These are phyloP conservation scores for Orgyia antiqua DNA, from an alignment of 2,888 invertebrate genomes.

Conservation along the genomic window DNA sequence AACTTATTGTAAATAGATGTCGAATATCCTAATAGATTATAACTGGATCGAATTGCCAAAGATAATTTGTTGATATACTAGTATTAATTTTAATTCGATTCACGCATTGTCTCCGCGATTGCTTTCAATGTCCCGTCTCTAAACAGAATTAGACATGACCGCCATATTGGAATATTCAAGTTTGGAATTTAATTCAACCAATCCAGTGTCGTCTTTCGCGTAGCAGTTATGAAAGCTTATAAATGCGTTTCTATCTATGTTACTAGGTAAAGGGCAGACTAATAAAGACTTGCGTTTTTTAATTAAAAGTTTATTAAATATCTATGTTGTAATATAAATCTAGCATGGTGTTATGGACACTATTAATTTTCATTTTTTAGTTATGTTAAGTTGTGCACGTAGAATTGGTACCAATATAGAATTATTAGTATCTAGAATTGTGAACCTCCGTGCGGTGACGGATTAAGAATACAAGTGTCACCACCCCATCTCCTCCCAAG, in stretches of 20 bases:
- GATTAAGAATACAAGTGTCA: too few relatives aligned
- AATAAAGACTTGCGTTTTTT: slow-evolving; percentile 5
- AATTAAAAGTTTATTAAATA: not conserved
- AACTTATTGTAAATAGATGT: slow-evolving; percentile 25
- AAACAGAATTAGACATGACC: slow-evolving; percentile 36
- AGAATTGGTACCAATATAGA: too few relatives aligned
- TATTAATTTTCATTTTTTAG: too few relatives aligned
- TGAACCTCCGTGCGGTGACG: too few relatives aligned
- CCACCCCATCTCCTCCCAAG: too few relatives aligned
- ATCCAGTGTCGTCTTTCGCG: slow-evolving; percentile 28
- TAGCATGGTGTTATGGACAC: slow-evolving; percentile 10
- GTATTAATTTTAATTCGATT: slow-evolving; percentile 47
- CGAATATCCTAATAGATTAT: slow-evolving; percentile 21
- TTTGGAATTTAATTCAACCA: slow-evolving; percentile 27
- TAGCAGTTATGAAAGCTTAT: slow-evolving; percentile 36
- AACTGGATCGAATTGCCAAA: slow-evolving; percentile 20
- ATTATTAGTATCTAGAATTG: too few relatives aligned
- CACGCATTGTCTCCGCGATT: slow-evolving; percentile 49
- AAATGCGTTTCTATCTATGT: slow-evolving; percentile 47
- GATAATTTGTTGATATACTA: slow-evolving; percentile 22
- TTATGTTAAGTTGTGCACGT: too few relatives aligned
- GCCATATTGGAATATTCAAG: slow-evolving; percentile 19
- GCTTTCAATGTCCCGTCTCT: slow-evolving; percentile 60
- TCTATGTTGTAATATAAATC: slow-evolving; percentile 15
- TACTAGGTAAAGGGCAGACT: slow-evolving; percentile 72